Base-by-base conservation (phyloP, 2,113 vertebrate genomes). In the Salvelinus namaycush region DNA sequence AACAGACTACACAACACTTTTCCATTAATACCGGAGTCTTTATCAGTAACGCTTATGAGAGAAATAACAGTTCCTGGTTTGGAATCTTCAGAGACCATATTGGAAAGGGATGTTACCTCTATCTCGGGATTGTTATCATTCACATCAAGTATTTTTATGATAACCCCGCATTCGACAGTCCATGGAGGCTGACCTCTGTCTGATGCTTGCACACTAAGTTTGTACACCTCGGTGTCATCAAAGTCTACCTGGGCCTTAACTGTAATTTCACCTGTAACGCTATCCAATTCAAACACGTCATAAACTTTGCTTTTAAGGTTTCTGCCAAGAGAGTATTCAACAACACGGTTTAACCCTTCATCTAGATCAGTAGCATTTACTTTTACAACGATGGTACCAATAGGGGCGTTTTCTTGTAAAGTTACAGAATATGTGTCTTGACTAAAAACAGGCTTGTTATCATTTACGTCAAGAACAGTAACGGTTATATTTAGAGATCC, bases 41-140 rank as follows among this genome's bases (percentile, higher is more conserved):
- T 71, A 72, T 86, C 82, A 0, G 26, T 68, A n/a, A 82, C 73
- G 34, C 73, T 79, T 3, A 86, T 75, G 18, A 86, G 70, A 12
- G 77, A 76, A 22, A 84, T 66, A 5, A 74, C 68, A 0, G 91
- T 91, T 44, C 90, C 92, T 0, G 87, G 79, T 67, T 70, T 84
- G 27, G 87, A 84, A 48, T 48, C 18, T 48, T 69, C 68, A 48
- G 68, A 69, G 1, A 69, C 2, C 8, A 4, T 69, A 7, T 48
- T 69, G 1, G 72, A 89, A 0, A 89, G 51, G 0, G 85, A 86
- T 1, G 84, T 90, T 34, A 90, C 27, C 0, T 60, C 70, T 44
- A 93, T 48, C 62, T 89, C 79, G 0, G 90, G 89, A 2, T 44
- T 27, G 29, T 91, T 93, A 73, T 94, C 93, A 22, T 95, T 94